Evolutionary conservation across 2,888 invertebrate species (phyloP), one percentile per base, ranked within the genome.

Genomic region (Acleris holmiana): DNA sequence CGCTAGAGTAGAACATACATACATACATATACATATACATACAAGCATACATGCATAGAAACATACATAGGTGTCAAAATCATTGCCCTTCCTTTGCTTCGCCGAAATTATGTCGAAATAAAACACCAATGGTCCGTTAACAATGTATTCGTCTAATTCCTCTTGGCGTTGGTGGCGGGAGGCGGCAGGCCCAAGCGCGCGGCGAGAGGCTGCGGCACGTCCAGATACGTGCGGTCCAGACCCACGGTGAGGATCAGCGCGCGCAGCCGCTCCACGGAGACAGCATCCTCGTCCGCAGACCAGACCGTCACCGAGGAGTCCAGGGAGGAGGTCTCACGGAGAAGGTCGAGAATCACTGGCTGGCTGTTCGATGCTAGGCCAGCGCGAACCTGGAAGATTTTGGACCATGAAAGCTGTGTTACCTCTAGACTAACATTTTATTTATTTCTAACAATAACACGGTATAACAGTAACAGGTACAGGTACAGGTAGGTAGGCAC

Each of bases 221-320:
- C 98, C 68, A 97, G 85, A 83, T 95, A 98, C 2, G 96, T 94
- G 68, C 94, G 94, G 68, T 95, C 91, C 4, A 94, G 76, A 0
- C 97, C 96, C 21, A 96, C 91, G 0, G 93, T 89, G 46, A 93
- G 91, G 69, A 97, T 95, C 46, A 98, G 88, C 10, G 93, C 86
- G 3, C 95, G 93, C 58, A 98, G 91, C 53, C 94, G 91, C 2
- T 91, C 86, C 4, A 95, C 93, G 76, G 96, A 93, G 18, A 97
- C 96, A 15, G 88, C 79, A 79, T 98, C 97, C 0, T 89, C 92
- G 40, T 88, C 91, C 51, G 94, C 91, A 2, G 96, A 95, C 98
- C 98, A 98, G 59, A 98, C 93, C 0, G 98, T 98, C 68, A 98
- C 85, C 0, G 97, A 96, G 48, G 94, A 94, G 73, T 93, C 91